Conservation (phyloP, 2,113 vertebrate species). For the Ciconia stormi region DNA sequence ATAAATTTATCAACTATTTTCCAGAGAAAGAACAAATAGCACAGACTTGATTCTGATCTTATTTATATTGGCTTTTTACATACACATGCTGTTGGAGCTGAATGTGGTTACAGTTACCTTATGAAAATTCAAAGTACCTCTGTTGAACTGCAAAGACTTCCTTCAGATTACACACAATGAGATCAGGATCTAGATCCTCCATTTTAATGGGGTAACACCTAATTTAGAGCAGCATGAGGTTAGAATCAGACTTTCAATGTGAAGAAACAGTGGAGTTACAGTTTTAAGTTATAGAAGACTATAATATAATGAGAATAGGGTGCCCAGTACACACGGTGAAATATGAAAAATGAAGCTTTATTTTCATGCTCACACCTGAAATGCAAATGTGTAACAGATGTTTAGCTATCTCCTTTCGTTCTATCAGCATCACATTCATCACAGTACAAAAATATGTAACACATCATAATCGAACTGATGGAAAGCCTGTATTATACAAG, state of each 20-base stretch:
- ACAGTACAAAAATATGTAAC: background rate
- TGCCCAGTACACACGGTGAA: background rate
- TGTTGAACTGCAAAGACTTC: background rate
- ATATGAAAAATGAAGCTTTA: conserved; percentile 23
- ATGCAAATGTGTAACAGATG: conserved; percentile 8
- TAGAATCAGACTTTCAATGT: background rate
- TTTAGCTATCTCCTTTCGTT: background rate
- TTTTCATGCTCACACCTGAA: conserved; percentile 13
- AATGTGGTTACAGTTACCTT: background rate
- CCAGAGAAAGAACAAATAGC: background rate
- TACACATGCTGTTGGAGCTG: background rate
- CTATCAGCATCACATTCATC: background rate
- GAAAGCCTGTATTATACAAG: background rate
- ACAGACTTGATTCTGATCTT: background rate
- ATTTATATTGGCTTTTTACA: background rate
- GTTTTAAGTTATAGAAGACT: background rate
- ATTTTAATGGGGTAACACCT: background rate
- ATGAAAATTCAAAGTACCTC: background rate
- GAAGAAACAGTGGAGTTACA: background rate
- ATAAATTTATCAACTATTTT: background rate
- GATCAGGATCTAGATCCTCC: background rate
- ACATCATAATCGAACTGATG: background rate
- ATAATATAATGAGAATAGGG: background rate
- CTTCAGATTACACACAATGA: background rate
- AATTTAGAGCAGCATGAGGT: background rate